These are phyloP conservation scores for Bradypus variegatus DNA, from an alignment of 2,797 vertebrate genomes.

Conservation along the genomic window DNA sequence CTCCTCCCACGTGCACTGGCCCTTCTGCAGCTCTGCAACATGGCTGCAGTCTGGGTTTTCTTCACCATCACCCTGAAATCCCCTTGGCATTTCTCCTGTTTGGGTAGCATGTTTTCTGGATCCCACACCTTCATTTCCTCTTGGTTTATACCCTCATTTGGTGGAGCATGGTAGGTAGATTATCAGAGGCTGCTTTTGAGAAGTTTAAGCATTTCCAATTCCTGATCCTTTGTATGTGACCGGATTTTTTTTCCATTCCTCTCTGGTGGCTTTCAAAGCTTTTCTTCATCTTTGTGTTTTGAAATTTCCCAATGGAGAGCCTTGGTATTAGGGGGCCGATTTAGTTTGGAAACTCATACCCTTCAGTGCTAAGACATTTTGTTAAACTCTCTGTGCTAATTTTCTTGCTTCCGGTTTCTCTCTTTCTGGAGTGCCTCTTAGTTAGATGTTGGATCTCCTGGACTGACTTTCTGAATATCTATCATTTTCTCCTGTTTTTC, in stretches of 20 bases:
- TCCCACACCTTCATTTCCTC: background rate
- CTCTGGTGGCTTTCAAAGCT: background rate
- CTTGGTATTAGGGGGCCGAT: background rate
- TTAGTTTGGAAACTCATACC: background rate
- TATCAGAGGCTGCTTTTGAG: background rate
- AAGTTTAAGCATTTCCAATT: background rate
- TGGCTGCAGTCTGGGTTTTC: background rate
- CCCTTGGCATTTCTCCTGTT: background rate
- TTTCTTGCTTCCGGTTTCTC: background rate
- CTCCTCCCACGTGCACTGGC: rapidly evolving
- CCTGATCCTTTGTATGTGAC: background rate
- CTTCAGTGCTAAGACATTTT: background rate
- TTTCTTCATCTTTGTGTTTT: background rate
- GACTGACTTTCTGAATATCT: background rate
- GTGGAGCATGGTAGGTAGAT: background rate
- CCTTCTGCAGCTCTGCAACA: background rate
- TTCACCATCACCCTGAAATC: background rate
- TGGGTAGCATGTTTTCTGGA: background rate
- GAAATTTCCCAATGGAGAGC: background rate
- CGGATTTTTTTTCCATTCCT: background rate
- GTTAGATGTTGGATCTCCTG: background rate
- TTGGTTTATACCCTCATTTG: background rate
- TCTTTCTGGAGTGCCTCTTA: background rate
- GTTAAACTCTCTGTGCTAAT: background rate
- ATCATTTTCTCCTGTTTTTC: background rate